A percentile compares a stretch with the other conserved stretches of the same genome.
Evolutionary conservation across 1,140 invertebrate genomes (phyloP).

Genomic region (Agraylea sexmaculata): DNA sequence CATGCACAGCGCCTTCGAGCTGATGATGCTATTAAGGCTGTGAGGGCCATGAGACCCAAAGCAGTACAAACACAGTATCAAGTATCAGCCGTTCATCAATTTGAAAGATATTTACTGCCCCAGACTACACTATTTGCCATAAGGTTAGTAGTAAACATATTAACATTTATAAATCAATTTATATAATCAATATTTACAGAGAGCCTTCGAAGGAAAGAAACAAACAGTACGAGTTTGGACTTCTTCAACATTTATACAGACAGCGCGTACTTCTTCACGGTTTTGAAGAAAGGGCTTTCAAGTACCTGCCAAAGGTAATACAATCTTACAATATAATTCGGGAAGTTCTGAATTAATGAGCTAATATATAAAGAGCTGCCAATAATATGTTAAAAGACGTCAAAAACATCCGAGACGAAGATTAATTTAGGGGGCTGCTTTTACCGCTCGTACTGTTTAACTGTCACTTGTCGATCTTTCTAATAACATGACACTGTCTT

Average conservation of each 20-base stretch:
- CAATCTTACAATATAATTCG: too few relatives aligned
- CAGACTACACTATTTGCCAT: conserved; percentile 63
- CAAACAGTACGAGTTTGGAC: conserved; percentile 49
- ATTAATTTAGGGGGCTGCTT: too few relatives aligned
- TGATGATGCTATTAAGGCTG: conserved; percentile 69
- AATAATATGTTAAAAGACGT: too few relatives aligned
- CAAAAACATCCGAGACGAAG: too few relatives aligned
- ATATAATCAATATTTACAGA: conserved; percentile 8
- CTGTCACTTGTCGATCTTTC: too few relatives aligned
- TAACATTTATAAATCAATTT: conserved; percentile 4
- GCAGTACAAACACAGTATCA: conserved; percentile 75
- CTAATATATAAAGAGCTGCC: too few relatives aligned
- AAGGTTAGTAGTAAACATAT: conserved; percentile 33
- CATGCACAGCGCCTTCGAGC: conserved; percentile 64
- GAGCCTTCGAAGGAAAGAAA: conserved; percentile 21
- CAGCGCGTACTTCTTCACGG: conserved; percentile 69
- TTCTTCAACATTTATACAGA: conserved; percentile 57
- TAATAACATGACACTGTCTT: too few relatives aligned
- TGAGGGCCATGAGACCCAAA: conserved; percentile 63
- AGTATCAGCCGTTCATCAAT: conserved; percentile 69
- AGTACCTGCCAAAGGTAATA: conserved; percentile 70
- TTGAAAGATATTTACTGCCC: conserved; percentile 71
- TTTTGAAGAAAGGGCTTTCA: conserved; percentile 63
- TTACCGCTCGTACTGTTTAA: too few relatives aligned
- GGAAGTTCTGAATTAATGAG: too few relatives aligned